Base-by-base conservation (phyloP, 1,140 invertebrate genomes). In the Drosophila parabipectinata region DNA sequence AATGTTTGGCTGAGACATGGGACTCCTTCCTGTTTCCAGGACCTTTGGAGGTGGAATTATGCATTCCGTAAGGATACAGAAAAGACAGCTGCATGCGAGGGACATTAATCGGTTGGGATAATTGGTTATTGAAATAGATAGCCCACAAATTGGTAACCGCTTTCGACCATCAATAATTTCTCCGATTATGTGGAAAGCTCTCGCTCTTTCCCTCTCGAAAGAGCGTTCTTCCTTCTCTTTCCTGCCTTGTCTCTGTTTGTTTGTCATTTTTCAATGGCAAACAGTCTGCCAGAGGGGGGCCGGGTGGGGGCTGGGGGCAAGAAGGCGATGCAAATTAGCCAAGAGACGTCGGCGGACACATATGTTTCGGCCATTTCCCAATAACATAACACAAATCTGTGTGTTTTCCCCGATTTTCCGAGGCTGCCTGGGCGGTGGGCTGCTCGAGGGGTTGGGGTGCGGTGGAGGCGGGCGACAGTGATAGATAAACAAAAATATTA, bases 251-350 rank as follows among this genome's bases (percentile, higher is more conserved):
- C 39, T 50, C 52, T 69, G 67, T 71, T 71, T 71, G 64, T 71
- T 71, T 71, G 67, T 71, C 67, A 71, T 71, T 71, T 71, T 71
- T 71, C 67, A 71, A 71, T 71, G 67, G 67, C 67, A 71, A 57
- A 69, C 37, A 18, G 45, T 47, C 9, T 14, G 24, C 41, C 14
- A 12, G 10, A n/a, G 9, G 48, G 48, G 10, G 24, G 50, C n/a
- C 5, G 28, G 28, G 24, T 21, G 21, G 28, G 18, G 24, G 21
- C 5, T 28, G 26, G 26, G 26, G 26, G 26, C 24, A 30, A 51
- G 26, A 32, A 14, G 14, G 34, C 12, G 58, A 26, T 64, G 63
- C 63, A 67, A 67, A 67, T 67, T 67, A 67, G 63, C 66, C 44
- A 26, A 57, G 51, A 41, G 44, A 56, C 66, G 34, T 37, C 34